Evolutionary conservation across 2,888 invertebrate genomes (phyloP), one percentile per base, ranked within the genome.

Genomic region (Leucophenga maculata): DNA sequence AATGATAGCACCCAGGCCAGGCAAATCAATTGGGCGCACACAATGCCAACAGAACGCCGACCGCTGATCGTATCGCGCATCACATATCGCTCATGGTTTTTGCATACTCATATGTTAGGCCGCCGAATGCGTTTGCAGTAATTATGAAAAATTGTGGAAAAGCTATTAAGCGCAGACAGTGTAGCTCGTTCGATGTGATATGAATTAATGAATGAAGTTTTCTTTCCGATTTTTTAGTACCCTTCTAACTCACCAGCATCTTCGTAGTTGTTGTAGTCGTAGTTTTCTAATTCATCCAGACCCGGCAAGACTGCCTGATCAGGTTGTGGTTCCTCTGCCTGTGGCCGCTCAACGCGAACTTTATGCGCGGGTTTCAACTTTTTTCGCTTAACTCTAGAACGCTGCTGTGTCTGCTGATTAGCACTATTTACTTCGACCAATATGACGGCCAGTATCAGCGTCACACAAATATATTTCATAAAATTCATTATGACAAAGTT

Each of bases 241-340:
- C 14, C 62, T 52, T 16, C 32, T 68, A 26, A 66, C 65, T 69
- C 59, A 74, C 77, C 75, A 55, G 78, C 80, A 64, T 82, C 80
- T 20, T 83, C 78, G 46, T 83, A 78, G 48, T 72, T 78, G 55
- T 75, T 77, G 48, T 82, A 79, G 32, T 79, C 79, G 46, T 75
- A 72, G 16, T 72, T 75, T 1, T 80, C 83, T 55, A 83, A 75
- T 46, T 82, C 83, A 11, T 78, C 78, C n/a, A 72, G 32, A 18
- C 69, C 75, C 1, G 83, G 78, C 44, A 75, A 60, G 65, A 75
- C 74, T 6, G 75, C 76, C 59, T 57, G 55, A 60, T 72, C 70
- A 26, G 77, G 74, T 55, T 75, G 76, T 0, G 83, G 75, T 14
- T 82, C 80, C 67, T 82, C 82, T 0, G 82, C 78, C 66, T 84